phyloP scores from a whole-genome alignment of 2,113 vertebrate genomes.

The Pongo pygmaeus region DNA sequence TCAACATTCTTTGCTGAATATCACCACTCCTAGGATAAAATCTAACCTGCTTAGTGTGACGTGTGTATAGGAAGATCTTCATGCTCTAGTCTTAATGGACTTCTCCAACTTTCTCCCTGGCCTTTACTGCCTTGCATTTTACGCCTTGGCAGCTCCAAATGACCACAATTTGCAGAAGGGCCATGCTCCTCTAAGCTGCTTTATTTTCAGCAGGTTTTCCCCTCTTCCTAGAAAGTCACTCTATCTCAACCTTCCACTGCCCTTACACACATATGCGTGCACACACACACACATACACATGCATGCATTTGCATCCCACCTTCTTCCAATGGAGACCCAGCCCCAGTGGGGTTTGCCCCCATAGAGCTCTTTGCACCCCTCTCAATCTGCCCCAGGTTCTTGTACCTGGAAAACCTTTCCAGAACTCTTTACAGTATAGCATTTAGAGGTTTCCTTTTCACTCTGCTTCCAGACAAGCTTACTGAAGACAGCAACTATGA shows the following conservation, averaged over 20 bases:
- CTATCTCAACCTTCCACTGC: not conserved
- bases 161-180: not conserved
- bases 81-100: not conserved
- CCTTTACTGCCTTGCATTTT: not conserved
- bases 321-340: not conserved
- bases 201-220: not conserved
- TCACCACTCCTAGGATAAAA: not conserved
- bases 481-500: not conserved
- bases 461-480: not conserved
- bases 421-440: not conserved
- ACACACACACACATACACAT: not conserved
- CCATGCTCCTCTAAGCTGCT: not conserved
- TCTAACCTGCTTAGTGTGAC: no score
- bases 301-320: no score
- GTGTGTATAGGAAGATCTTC: rapidly evolving
- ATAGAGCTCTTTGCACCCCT: not conserved
- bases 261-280: no score
- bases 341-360: not conserved
- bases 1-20: not conserved
- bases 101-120: not conserved
- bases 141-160: not conserved
- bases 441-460: not conserved
- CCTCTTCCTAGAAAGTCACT: not conserved
- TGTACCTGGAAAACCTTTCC: not conserved
- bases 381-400: not conserved